phyloP scores from a whole-genome alignment of 2,888 invertebrate genomes.

The Ectropis crepuscularia region DNA sequence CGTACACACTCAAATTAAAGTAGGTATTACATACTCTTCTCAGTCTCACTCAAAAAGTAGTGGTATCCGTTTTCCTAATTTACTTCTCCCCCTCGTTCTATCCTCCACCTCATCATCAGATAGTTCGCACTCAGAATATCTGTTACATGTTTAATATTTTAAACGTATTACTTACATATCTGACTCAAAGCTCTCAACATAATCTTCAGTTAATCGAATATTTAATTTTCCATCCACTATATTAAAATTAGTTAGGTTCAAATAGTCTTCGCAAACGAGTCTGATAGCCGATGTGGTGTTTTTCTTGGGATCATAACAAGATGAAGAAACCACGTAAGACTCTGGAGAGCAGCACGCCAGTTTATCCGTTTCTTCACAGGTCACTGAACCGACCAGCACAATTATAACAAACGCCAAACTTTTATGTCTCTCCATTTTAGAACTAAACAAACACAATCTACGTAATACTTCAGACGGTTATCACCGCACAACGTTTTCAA shows the following conservation, averaged over 20 bases:
- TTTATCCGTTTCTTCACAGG: conserved; percentile 14
- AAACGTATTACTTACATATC: conserved; percentile 44
- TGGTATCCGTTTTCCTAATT: no score
- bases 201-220: conserved; percentile 24
- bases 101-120: no score
- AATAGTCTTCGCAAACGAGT: conserved; percentile 12
- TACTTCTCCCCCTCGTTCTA: no score
- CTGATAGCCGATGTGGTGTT: conserved; percentile 25
- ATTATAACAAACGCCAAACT: conserved; percentile 14
- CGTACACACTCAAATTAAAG: no score
- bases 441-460: neutral
- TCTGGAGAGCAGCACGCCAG: conserved; percentile 28
- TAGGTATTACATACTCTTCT: no score
- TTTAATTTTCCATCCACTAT: conserved; percentile 36
- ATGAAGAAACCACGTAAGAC: conserved; percentile 12
- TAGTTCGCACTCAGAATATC: no score
- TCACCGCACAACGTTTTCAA: no score
- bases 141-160: neutral
- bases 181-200: conserved; percentile 31
- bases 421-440: conserved; percentile 12
- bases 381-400: conserved; percentile 2
- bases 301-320: conserved; percentile 16
- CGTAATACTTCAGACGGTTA: neutral
- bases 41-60: no score
- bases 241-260: conserved; percentile 17